Percentiles rank a stretch among this genome's conserved stretches.
These are phyloP conservation scores for Aphelinus certus DNA, from an alignment of 1,140 invertebrate species.

Conservation along the genomic window DNA sequence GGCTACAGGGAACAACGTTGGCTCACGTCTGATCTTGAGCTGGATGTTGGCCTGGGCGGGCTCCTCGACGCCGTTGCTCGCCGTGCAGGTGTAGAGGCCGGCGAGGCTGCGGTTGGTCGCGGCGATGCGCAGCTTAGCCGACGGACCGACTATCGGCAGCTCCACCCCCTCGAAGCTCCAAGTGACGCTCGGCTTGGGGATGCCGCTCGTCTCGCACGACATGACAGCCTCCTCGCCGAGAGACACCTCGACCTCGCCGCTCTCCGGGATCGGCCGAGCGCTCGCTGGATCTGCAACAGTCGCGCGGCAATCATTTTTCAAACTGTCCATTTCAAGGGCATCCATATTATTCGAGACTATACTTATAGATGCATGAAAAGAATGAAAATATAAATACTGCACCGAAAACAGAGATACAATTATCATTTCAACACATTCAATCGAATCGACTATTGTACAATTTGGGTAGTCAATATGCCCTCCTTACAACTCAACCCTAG, in stretches of 20 bases:
- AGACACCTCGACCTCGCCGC: slow-evolving; percentile 75
- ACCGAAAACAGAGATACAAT: too few relatives aligned
- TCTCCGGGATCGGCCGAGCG: slow-evolving; percentile 72
- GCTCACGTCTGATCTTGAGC: slow-evolving; percentile 57
- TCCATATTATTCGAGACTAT: too few relatives aligned
- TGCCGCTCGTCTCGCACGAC: slow-evolving; percentile 73
- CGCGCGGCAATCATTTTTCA: not conserved
- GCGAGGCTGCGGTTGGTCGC: slow-evolving; percentile 73
- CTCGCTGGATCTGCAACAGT: slow-evolving; percentile 71
- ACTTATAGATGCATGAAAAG: too few relatives aligned
- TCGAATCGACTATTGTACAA: too few relatives aligned
- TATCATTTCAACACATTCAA: too few relatives aligned
- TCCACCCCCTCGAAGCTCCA: slow-evolving; percentile 75
- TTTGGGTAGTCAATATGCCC: too few relatives aligned
- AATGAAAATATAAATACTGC: too few relatives aligned
- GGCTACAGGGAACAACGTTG: not conserved
- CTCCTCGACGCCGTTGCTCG: slow-evolving; percentile 78
- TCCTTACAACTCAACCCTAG: too few relatives aligned
- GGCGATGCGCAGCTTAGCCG: slow-evolving; percentile 72
- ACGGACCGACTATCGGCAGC: slow-evolving; percentile 71
- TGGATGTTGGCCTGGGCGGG: slow-evolving; percentile 71
- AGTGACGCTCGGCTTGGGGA: slow-evolving; percentile 73
- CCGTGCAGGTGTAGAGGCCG: slow-evolving; percentile 78
- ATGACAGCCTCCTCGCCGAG: slow-evolving; percentile 77
- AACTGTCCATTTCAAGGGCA: not conserved